These are phyloP conservation scores for Tachycineta bicolor DNA, from an alignment of 2,113 vertebrate genomes.

Conservation along the genomic window DNA sequence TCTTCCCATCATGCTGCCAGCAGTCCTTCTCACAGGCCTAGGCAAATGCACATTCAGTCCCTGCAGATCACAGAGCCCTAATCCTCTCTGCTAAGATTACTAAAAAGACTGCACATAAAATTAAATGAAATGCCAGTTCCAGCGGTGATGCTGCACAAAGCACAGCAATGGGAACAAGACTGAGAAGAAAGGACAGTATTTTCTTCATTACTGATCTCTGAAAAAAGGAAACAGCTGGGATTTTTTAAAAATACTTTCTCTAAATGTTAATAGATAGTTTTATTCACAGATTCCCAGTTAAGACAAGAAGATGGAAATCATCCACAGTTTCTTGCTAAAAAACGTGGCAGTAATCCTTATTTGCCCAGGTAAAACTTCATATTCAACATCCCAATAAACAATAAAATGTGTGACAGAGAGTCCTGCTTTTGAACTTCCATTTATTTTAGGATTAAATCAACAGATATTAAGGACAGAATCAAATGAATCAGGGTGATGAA, in stretches of 20 bases:
- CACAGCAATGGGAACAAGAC: background rate
- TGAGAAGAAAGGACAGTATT: background rate
- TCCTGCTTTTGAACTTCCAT: background rate
- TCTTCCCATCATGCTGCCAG: background rate
- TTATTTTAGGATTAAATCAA: slow-evolving; percentile 3
- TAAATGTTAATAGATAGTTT: background rate
- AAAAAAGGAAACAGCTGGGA: background rate
- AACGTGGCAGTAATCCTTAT: background rate
- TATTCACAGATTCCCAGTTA: background rate
- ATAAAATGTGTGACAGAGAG: background rate
- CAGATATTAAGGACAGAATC: background rate
- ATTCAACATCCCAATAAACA: slow-evolving; percentile 1
- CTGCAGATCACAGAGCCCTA: background rate
- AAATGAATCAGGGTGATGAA: background rate
- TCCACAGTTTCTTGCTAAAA: background rate
- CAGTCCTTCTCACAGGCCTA: background rate
- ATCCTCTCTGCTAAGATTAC: background rate
- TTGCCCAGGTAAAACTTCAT: background rate
- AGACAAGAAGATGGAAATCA: background rate
- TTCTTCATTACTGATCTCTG: background rate
- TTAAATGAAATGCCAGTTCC: background rate
- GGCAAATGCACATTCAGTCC: background rate
- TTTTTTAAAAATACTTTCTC: background rate
- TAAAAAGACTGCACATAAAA: background rate
- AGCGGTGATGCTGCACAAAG: background rate